Percentiles rank a stretch among this genome's conserved stretches.
Conservation (phyloP, 2,888 invertebrate species). For the Eilema depressum region DNA sequence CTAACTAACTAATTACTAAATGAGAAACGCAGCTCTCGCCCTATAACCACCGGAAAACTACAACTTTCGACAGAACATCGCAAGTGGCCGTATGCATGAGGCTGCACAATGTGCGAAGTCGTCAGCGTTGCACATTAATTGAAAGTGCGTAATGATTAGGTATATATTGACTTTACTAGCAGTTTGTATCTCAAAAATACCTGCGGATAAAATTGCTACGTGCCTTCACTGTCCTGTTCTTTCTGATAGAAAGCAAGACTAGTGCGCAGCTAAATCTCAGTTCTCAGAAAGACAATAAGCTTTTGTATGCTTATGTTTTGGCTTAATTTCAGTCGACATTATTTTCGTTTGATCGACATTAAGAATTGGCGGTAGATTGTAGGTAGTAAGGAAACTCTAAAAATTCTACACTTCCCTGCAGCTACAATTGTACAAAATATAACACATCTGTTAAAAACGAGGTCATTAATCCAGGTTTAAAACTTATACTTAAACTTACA, state of each 20-base stretch:
- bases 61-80: conserved; percentile 2
- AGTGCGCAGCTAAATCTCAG: too few relatives aligned
- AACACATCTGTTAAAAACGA: too few relatives aligned
- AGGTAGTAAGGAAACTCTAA: too few relatives aligned
- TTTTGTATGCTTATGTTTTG: too few relatives aligned
- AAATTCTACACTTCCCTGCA: too few relatives aligned
- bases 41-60: neutral
- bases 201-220: neutral
- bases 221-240: neutral
- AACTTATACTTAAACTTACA: neutral
- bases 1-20: neutral
- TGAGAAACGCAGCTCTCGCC: neutral
- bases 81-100: neutral
- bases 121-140: conserved; percentile 1
- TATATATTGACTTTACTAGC: neutral
- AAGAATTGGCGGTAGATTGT: too few relatives aligned
- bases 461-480: neutral
- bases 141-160: neutral
- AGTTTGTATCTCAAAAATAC: neutral
- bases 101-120: neutral
- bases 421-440: too few relatives aligned
- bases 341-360: too few relatives aligned
- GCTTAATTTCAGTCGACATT: too few relatives aligned
- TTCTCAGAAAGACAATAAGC: too few relatives aligned
- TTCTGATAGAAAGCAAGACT: too few relatives aligned